These are phyloP conservation scores for Taphrorychus bicolor DNA, from an alignment of 2,888 invertebrate genomes.

Conservation along the genomic window DNA sequence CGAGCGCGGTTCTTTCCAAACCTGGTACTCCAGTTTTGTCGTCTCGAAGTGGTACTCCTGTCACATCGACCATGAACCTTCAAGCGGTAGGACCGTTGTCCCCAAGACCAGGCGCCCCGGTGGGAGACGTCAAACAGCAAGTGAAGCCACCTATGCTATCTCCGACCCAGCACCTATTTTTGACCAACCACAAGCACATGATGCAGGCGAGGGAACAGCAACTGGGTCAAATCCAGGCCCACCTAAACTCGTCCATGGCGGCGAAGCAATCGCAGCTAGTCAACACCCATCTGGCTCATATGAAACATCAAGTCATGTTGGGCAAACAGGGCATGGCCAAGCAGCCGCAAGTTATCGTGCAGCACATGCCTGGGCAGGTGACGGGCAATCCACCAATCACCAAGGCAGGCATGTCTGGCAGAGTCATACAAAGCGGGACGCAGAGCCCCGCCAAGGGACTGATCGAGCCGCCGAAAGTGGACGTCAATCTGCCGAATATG, in stretches of 20 bases:
- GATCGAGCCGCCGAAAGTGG: conserved; percentile 65
- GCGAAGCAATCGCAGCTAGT: conserved; percentile 44
- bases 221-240: conserved; percentile 42
- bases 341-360: conserved; percentile 41
- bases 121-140: conserved; percentile 35
- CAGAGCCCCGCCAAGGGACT: conserved; percentile 57
- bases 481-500: conserved; percentile 64
- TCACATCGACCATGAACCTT: conserved; percentile 16
- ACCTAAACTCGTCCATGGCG: conserved; percentile 32
- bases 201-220: conserved; percentile 44
- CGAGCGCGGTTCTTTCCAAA: conserved; percentile 18
- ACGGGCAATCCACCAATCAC: conserved; percentile 60
- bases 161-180: conserved; percentile 42
- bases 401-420: conserved; percentile 38
- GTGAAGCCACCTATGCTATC: conserved; percentile 49
- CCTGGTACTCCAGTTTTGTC: conserved; percentile 16
- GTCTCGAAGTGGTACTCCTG: conserved; percentile 10
- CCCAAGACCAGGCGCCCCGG: conserved; percentile 36
- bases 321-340: not conserved
- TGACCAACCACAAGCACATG: conserved; percentile 47
- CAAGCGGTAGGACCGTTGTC: conserved; percentile 30
- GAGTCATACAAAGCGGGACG: conserved; percentile 65
- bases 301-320: conserved; percentile 58
- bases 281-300: conserved; percentile 60
- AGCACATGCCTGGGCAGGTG: conserved; percentile 63